phyloP scores from a whole-genome alignment of 2,888 invertebrate species.

The Cerceris ruficornis region DNA sequence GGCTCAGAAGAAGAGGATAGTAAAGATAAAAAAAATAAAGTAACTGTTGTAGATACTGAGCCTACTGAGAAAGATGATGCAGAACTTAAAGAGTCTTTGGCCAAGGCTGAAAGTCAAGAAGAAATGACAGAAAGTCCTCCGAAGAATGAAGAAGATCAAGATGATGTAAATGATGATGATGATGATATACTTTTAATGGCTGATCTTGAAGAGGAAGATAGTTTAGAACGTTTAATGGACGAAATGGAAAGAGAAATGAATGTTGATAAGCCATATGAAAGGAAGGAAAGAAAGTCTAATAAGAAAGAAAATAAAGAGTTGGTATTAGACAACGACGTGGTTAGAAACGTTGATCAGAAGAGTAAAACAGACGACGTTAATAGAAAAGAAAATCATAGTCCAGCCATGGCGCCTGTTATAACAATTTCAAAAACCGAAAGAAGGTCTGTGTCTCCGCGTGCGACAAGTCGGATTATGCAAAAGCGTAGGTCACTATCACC shows the following conservation, averaged over 20 bases:
- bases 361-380: constrained; percentile 55
- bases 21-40: constrained; percentile 57
- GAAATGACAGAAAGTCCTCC: constrained; percentile 42
- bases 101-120: constrained; percentile 24
- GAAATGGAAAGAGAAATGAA: constrained; percentile 83
- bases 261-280: constrained; percentile 65
- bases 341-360: constrained; percentile 53
- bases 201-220: constrained; percentile 82
- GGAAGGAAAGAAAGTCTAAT: constrained; percentile 56
- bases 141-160: constrained; percentile 74
- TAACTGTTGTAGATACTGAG: constrained; percentile 20
- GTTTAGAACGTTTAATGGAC: constrained; percentile 83
- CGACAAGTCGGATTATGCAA: constrained; percentile 54
- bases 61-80: constrained; percentile 33
- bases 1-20: constrained; percentile 79
- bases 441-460: constrained; percentile 67
- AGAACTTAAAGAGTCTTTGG: constrained; percentile 33
- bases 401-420: constrained; percentile 21
- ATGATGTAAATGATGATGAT: constrained; percentile 73
- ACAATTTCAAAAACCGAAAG: constrained; percentile 59
- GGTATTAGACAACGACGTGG: constrained; percentile 51
- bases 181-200: constrained; percentile 78
- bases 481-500: constrained; percentile 72
- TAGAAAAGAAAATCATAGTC: constrained; percentile 50
- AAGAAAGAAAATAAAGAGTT: constrained; percentile 63